These are phyloP conservation scores for Tetragnatha versicolor DNA, from an alignment of 1,140 invertebrate species.

Conservation along the genomic window DNA sequence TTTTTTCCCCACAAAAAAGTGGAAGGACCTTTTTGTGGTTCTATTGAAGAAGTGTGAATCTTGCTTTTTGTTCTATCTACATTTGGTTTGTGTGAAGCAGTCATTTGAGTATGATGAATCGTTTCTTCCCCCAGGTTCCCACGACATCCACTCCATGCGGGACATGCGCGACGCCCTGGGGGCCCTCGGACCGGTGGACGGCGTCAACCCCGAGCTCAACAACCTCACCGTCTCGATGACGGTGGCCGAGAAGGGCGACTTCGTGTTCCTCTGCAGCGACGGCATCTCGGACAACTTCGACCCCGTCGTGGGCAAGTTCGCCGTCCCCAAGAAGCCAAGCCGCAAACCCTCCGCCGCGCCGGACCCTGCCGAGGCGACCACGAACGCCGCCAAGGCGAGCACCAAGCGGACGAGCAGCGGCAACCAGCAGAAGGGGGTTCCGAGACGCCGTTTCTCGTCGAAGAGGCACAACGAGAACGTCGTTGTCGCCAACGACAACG, in stretches of 20 bases:
- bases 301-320: conserved; percentile 92
- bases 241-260: conserved; percentile 80
- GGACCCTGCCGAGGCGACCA: not conserved
- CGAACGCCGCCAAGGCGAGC: not conserved
- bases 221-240: conserved; percentile 91
- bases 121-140: conserved; percentile 72
- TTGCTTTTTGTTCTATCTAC: too few relatives aligned
- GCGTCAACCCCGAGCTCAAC: conserved; percentile 85
- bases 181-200: conserved; percentile 87
- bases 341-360: conserved; percentile 9
- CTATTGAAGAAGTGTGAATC: too few relatives aligned
- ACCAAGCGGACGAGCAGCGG: conserved; percentile 40
- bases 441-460: conserved; percentile 6
- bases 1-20: too few relatives aligned
- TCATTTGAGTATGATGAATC: too few relatives aligned
- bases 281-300: conserved; percentile 95
- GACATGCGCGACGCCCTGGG: conserved; percentile 92
- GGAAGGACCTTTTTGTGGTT: too few relatives aligned
- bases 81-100: too few relatives aligned
- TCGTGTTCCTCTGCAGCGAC: conserved; percentile 89
- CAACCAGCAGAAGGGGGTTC: conserved; percentile 39
- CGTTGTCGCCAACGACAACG: not conserved
- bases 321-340: conserved; percentile 67
- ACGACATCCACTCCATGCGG: conserved; percentile 85
- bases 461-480: conserved; percentile 53